These are phyloP conservation scores for Chlorops oryzae DNA, from an alignment of 1,140 invertebrate genomes.

Conservation along the genomic window DNA sequence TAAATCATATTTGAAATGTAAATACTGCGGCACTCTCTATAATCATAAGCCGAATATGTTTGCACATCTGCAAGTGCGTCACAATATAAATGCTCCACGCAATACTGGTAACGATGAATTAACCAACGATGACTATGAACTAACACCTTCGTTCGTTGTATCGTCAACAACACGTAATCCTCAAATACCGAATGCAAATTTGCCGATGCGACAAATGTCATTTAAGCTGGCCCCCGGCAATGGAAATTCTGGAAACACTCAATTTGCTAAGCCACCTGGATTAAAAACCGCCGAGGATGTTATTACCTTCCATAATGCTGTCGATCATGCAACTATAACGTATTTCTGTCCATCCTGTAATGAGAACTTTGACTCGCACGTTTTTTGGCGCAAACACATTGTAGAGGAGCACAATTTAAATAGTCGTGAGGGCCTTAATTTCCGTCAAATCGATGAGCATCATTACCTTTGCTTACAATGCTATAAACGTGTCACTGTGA, in stretches of 20 bases:
- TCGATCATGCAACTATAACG: constrained; percentile 39
- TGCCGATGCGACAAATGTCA: too few relatives aligned
- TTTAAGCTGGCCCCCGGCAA: too few relatives aligned
- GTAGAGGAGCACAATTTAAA: constrained; percentile 39
- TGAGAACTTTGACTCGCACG: constrained; percentile 39
- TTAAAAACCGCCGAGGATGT: constrained; percentile 36
- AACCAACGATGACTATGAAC: constrained; percentile 3
- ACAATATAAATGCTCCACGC: constrained; percentile 27
- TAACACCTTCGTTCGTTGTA: constrained; percentile 6
- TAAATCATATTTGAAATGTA: constrained; percentile 36
- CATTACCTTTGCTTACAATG: constrained; percentile 42
- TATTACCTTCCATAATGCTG: constrained; percentile 42
- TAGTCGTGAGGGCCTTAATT: constrained; percentile 35
- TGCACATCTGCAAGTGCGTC: constrained; percentile 30
- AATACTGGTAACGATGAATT: too few relatives aligned
- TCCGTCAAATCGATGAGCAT: constrained; percentile 40
- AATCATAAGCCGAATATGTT: constrained; percentile 44
- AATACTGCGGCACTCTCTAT: constrained; percentile 41
- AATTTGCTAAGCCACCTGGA: too few relatives aligned
- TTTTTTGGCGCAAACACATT: constrained; percentile 43
- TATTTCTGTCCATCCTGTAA: constrained; percentile 41
- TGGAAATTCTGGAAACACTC: too few relatives aligned
- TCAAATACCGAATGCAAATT: too few relatives aligned
- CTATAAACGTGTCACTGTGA: constrained; percentile 42
- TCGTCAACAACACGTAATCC: too few relatives aligned